Evolutionary conservation across 2,888 invertebrate species (phyloP), one percentile per base, ranked within the genome.

Genomic region (Choristoneura rosaceana): DNA sequence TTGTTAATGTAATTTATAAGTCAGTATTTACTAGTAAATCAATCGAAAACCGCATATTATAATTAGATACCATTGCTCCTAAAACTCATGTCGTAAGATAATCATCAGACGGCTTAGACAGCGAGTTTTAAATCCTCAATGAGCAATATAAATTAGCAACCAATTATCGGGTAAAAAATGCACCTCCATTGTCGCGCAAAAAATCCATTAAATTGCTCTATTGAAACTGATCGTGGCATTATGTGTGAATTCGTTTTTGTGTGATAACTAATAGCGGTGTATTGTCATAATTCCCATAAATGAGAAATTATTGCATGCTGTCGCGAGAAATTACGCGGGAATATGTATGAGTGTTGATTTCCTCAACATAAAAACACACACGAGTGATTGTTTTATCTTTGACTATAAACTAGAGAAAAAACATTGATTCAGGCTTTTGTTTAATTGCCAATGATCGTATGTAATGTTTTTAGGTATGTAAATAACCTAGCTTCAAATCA

Each of bases 111-210:
- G 65, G 47, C 45, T 66, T 70, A 63, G 71, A 71, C 45, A 68
- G 65, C 41, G 61, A 69, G 69, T 65, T 71, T 74, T 71, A 71
- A 74, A 61, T 66, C 64, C 64, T 71, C 71, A 74, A 68, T 69
- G 71, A 69, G 61, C 73, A 43, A 69, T 69, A 70, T 67, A 60
- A 83, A 87, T 88, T 87, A 88, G 81, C 82, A 82, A 83, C 82
- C 85, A 86, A 90, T 90, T 90, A 89, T 78, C 78, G 74, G 75
- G 82, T 80, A 88, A 89, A 86, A 82, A 82, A 80, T 74, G 75
- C 78, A 82, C 81, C 80, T 74, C 80, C 77, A 83, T 86, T 85
- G 85, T 67, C 71, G 69, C 61, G 79, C 79, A 85, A 86, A 86
- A 86, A 84, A 71, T n/a, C 77, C 80, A 76, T 77, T 76, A 81